phyloP scores from a whole-genome alignment of 2,113 vertebrate species.

The Ceyx melanurus region DNA sequence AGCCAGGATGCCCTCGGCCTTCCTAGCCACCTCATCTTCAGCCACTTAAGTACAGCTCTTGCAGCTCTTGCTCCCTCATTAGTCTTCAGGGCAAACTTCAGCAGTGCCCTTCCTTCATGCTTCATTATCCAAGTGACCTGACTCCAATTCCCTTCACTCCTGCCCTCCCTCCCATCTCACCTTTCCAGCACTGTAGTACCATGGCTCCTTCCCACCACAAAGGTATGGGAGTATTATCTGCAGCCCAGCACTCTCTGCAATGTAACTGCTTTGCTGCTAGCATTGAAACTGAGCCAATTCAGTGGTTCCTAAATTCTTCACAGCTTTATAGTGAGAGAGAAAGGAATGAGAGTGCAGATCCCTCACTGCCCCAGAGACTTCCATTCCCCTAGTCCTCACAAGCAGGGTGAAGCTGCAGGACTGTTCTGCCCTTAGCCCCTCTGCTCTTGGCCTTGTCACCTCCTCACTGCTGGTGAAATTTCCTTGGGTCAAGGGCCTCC shows the following conservation, averaged over 20 bases:
- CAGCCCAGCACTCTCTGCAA: background rate
- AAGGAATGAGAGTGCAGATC: background rate
- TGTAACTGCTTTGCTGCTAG: background rate
- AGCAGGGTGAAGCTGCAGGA: background rate
- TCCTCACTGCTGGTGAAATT: background rate
- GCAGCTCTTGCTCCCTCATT: background rate
- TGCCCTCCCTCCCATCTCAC: background rate
- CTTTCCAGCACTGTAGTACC: background rate
- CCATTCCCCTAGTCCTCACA: background rate
- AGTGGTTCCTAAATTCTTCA: background rate
- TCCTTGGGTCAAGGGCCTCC: background rate
- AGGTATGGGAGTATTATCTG: background rate
- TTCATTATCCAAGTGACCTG: background rate
- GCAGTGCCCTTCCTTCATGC: background rate
- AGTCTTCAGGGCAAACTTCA: background rate
- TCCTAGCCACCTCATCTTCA: too few relatives aligned
- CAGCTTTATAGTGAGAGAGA: background rate
- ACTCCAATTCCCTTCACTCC: background rate
- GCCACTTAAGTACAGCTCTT: too few relatives aligned
- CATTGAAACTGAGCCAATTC: background rate
- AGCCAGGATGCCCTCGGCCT: too few relatives aligned
- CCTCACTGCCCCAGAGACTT: background rate
- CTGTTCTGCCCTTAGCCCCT: background rate
- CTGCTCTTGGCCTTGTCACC: background rate
- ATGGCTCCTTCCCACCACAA: background rate